Conservation (phyloP, 1,140 invertebrate genomes). For the Drosophila ohnishii region DNA sequence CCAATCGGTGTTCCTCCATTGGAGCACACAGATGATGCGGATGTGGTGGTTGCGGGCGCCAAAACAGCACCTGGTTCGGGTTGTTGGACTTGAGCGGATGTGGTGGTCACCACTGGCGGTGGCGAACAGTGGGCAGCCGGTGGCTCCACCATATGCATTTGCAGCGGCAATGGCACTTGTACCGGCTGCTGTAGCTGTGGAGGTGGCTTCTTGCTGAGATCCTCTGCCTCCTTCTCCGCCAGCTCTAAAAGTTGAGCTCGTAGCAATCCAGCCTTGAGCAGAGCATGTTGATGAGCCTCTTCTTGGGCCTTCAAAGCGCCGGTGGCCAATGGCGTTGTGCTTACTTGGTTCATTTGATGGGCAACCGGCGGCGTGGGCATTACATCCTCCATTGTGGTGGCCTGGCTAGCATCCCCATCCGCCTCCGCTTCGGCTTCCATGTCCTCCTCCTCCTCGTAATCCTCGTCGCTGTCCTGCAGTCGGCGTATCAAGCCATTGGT, state of each 20-base stretch:
- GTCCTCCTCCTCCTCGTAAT: conserved; percentile 79
- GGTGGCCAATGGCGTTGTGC: conserved; percentile 65
- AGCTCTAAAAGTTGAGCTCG: conserved; percentile 61
- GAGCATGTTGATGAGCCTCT: conserved; percentile 65
- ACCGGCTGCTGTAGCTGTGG: conserved; percentile 8
- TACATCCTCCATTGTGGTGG: conserved; percentile 53
- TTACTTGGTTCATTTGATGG: conserved; percentile 70
- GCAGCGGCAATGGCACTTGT: conserved; percentile 15
- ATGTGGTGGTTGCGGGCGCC: conserved; percentile 67
- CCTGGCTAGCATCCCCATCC: conserved; percentile 62
- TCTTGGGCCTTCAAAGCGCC: conserved; percentile 62
- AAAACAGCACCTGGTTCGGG: conserved; percentile 42
- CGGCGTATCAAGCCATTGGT: conserved; percentile 78
- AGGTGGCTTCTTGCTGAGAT: conserved; percentile 71
- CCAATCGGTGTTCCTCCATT: conserved; percentile 35
- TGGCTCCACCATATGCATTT: conserved; percentile 35
- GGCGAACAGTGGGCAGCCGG: conserved; percentile 57
- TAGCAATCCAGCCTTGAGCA: conserved; percentile 62
- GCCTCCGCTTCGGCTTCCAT: conserved; percentile 61
- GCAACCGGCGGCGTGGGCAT: conserved; percentile 74
- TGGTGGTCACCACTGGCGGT: conserved; percentile 62
- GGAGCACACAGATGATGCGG: conserved; percentile 49
- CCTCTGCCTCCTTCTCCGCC: conserved; percentile 73
- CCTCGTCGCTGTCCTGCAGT: conserved; percentile 78
- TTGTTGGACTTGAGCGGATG: conserved; percentile 49